Percentiles rank a stretch among this genome's conserved stretches.
phyloP scores from a whole-genome alignment of 2,113 vertebrate species.

The Alces alces region DNA sequence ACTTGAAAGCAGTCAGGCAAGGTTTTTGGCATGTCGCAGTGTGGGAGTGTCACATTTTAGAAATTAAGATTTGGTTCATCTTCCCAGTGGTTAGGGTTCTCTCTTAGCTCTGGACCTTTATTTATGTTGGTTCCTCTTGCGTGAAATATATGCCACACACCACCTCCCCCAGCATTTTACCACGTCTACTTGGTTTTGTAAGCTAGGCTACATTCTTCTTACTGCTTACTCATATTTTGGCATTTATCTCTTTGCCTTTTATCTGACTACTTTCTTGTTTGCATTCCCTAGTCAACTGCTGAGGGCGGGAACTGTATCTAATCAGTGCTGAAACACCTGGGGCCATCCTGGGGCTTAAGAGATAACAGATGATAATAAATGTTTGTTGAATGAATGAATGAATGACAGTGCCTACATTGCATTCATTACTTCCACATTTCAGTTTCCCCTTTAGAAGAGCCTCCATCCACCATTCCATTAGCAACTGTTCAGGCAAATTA shows the following conservation, averaged over 20 bases:
- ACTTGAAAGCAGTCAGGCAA: not conserved
- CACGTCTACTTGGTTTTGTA: not conserved
- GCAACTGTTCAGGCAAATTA: not conserved
- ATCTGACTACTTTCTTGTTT: not conserved
- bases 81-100: not conserved
- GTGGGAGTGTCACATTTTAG: not conserved
- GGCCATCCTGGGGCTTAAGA: not conserved
- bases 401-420: not conserved
- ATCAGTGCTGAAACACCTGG: not conserved
- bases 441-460: not conserved
- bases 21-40: not conserved
- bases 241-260: not conserved
- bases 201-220: not conserved
- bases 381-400: conserved; percentile 6
- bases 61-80: not conserved
- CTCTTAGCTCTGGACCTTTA: not conserved
- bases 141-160: not conserved
- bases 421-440: not conserved
- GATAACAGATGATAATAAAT: not conserved
- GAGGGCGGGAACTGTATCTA: not conserved
- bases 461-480: not conserved
- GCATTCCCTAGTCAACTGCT: not conserved
- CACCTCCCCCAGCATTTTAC: not conserved
- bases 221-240: not conserved
- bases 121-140: not conserved